Percentiles rank a stretch among this genome's conserved stretches.
Evolutionary conservation across 1,140 invertebrate species (phyloP).

Genomic region (Helicorthomorpha holstii): DNA sequence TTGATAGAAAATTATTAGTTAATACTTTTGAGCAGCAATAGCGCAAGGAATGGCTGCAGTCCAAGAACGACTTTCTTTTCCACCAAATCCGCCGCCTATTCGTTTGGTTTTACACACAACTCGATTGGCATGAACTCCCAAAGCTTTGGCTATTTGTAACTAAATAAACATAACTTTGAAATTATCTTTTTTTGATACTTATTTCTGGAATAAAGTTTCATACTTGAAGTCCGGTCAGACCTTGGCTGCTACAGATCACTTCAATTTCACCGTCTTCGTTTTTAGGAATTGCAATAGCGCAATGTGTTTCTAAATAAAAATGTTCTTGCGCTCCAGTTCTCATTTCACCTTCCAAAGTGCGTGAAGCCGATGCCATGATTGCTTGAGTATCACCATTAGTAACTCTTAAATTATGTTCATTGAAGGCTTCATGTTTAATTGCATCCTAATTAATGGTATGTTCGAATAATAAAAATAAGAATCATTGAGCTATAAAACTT

Average conservation of each 20-base stretch:
- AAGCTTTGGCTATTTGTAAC: slow-evolving; percentile 47
- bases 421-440: slow-evolving; percentile 2
- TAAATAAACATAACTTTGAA: slow-evolving; percentile 29
- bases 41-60: slow-evolving; percentile 30
- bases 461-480: slow-evolving; percentile 5
- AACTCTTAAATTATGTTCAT: background rate
- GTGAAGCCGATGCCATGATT: slow-evolving; percentile 42
- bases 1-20: slow-evolving; percentile 5
- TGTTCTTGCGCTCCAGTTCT: slow-evolving; percentile 85
- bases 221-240: slow-evolving; percentile 51
- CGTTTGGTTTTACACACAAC: slow-evolving; percentile 63
- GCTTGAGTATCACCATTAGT: slow-evolving; percentile 45
- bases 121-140: slow-evolving; percentile 57
- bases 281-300: slow-evolving; percentile 45
- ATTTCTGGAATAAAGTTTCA: background rate
- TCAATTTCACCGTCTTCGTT: slow-evolving; percentile 71
- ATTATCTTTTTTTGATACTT: background rate
- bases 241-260: slow-evolving; percentile 63
- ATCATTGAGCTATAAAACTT: background rate
- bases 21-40: slow-evolving; percentile 34
- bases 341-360: slow-evolving; percentile 50
- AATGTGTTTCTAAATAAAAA: slow-evolving; percentile 86
- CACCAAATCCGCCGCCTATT: slow-evolving; percentile 91
- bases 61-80: slow-evolving; percentile 65
- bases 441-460: slow-evolving; percentile 13